These are phyloP conservation scores for Eulemur coronatus DNA, from an alignment of 2,797 vertebrate genomes.

Conservation along the genomic window DNA sequence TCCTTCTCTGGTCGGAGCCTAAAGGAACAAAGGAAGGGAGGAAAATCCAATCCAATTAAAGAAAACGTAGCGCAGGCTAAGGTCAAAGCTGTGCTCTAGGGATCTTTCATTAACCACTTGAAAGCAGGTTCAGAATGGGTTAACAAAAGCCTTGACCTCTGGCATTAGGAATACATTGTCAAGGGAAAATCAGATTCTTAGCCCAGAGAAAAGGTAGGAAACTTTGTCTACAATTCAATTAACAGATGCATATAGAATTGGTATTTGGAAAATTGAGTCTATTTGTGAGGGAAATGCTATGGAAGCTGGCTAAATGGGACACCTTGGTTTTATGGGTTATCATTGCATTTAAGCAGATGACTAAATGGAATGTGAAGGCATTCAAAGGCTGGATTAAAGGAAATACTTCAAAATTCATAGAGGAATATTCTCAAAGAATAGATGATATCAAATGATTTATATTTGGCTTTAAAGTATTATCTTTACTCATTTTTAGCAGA, in stretches of 20 bases:
- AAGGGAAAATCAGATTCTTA: neutral
- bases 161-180: slow-evolving; percentile 44
- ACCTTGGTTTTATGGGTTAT: neutral
- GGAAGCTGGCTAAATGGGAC: neutral
- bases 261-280: neutral
- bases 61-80: slow-evolving; percentile 60
- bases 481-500: neutral
- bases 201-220: slow-evolving; percentile 12
- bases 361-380: slow-evolving; percentile 30
- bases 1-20: slow-evolving; percentile 13
- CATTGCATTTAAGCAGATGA: neutral
- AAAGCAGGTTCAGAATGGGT: slow-evolving; percentile 57
- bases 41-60: slow-evolving; percentile 55
- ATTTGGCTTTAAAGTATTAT: slow-evolving; percentile 40
- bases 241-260: neutral
- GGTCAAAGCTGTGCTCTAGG: slow-evolving; percentile 64
- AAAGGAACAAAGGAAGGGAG: slow-evolving; percentile 47
- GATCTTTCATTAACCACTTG: slow-evolving; percentile 59
- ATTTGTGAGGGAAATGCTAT: neutral
- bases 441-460: neutral
- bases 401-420: slow-evolving; percentile 48
- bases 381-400: neutral
- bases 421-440: neutral
- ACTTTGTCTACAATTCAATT: neutral
- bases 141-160: slow-evolving; percentile 57